Evolutionary conservation across 37 sponge, comb jelly and placozoan genomes (phyloP), one percentile per base, ranked within the genome.

Genomic region (Bolinopsis microptera): DNA sequence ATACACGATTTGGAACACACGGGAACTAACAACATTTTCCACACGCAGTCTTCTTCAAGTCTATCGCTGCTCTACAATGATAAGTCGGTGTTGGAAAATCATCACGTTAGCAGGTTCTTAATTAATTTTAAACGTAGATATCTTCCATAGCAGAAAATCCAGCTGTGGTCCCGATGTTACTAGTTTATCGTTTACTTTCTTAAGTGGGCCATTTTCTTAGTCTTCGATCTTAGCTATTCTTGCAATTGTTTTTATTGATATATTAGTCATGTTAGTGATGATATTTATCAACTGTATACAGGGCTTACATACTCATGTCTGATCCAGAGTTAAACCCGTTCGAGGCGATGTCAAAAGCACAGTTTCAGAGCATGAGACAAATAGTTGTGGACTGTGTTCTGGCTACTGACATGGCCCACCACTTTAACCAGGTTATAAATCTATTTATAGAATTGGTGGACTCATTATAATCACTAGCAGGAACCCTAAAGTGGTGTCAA

Each of bases 1-100:
- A 93, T 97, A 0, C 97, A 97, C 61, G 97, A 97, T 93, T 94
- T 96, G 5, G 96, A 97, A 30, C 97, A 97, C 83, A 95, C 97
- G 0, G 97, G 97, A 38, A 97, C 96, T 5, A 95, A 96, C 80
- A 97, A 97, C 93, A 61, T 83, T 39, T 97, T 97, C 74, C 96
- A 95, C 35, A 75, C 95, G 68, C 92, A 92, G n/a, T 93, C 95
- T 13, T 21, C 25, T 94, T 95, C 97, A 24, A 94, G 95, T 21
- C 94, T 94, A 30, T 96, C 97, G 18, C 82, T 95, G 34, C 92
- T 95, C 38, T 97, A 97, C 93, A 96, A 97, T 72, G 97, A 97
- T 83, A 41, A 92, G 5, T 95, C 96, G 0, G 96, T 97, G 3
- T 70, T 95, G 76, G 97, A 97, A 88, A 96, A 97, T 80, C 96